Evolutionary conservation across 2,888 invertebrate species (phyloP).

Genomic region (Endotricha flammealis): DNA sequence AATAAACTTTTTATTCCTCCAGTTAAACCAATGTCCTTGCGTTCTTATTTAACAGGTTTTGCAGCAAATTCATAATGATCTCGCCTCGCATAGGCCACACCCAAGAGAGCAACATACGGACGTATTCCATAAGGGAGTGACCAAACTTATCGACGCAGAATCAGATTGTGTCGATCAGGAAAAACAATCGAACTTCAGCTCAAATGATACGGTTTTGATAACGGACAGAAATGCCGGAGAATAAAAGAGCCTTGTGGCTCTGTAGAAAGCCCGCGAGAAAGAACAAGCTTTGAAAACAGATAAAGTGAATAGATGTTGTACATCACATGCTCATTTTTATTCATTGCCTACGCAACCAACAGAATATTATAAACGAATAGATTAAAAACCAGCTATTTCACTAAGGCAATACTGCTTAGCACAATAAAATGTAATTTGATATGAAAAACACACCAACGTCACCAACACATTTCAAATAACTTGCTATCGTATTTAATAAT

Average conservation of each 20-base stretch:
- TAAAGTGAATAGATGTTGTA: background rate
- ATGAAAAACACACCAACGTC: too few species aligned
- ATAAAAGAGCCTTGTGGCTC: too few species aligned
- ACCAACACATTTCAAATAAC: too few species aligned
- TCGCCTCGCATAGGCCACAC: slow-evolving; percentile 15
- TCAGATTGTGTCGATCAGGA: too few species aligned
- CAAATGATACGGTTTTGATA: too few species aligned
- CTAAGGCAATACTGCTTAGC: too few species aligned
- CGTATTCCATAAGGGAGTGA: background rate
- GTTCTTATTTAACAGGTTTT: slow-evolving; percentile 39
- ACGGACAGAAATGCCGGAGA: too few species aligned
- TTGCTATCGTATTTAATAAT: too few species aligned
- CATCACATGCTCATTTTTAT: background rate
- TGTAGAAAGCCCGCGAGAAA: too few species aligned
- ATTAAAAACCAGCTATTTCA: background rate
- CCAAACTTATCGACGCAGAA: too few species aligned
- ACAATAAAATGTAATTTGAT: slow-evolving; percentile 3
- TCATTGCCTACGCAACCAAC: background rate
- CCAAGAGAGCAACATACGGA: slow-evolving; percentile 1
- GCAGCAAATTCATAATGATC: slow-evolving; percentile 23
- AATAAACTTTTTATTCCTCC: too few species aligned
- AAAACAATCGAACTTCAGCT: too few species aligned
- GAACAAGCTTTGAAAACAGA: background rate
- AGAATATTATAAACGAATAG: background rate
- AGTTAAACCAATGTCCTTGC: slow-evolving; percentile 33